phyloP scores from a whole-genome alignment of 2,797 vertebrate species.

The Spinus pinus region DNA sequence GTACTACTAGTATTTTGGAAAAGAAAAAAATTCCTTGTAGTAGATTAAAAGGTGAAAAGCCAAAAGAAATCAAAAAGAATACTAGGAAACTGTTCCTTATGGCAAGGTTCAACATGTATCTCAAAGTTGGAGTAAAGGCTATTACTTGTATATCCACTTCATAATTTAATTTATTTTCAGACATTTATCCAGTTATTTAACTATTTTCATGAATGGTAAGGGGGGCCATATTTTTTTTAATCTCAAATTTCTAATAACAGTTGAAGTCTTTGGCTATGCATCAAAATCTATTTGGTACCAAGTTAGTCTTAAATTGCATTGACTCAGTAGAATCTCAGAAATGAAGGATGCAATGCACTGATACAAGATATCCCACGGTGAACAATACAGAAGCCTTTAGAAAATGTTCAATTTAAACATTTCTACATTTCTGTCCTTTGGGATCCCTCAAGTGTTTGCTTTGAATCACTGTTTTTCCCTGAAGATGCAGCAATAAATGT shows the following conservation, averaged over 20 bases:
- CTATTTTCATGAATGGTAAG: not conserved
- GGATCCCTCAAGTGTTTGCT: not conserved
- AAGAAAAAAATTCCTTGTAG: slow-evolving; percentile 26
- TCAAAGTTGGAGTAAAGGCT: not conserved
- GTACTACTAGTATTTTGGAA: slow-evolving; percentile 50
- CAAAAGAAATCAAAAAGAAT: slow-evolving; percentile 28
- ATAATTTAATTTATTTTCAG: not conserved
- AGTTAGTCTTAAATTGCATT: not conserved
- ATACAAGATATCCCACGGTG: not conserved
- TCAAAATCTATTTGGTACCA: not conserved
- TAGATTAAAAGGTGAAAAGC: slow-evolving; percentile 56
- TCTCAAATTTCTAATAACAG: not conserved
- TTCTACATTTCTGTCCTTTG: not conserved
- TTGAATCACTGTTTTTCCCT: not conserved
- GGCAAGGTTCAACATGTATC: not conserved
- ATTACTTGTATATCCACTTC: not conserved
- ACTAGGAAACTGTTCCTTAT: slow-evolving; percentile 3
- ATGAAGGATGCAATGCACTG: not conserved
- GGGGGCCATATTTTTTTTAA: not conserved
- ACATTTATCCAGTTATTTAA: not conserved
- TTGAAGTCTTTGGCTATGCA: not conserved
- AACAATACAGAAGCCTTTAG: not conserved
- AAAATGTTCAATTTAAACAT: not conserved
- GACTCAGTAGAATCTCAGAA: slow-evolving; percentile 12
- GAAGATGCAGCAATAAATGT: not conserved